Base-by-base conservation (phyloP, 2,797 vertebrate genomes). In the Erpetoichthys calabaricus region DNA sequence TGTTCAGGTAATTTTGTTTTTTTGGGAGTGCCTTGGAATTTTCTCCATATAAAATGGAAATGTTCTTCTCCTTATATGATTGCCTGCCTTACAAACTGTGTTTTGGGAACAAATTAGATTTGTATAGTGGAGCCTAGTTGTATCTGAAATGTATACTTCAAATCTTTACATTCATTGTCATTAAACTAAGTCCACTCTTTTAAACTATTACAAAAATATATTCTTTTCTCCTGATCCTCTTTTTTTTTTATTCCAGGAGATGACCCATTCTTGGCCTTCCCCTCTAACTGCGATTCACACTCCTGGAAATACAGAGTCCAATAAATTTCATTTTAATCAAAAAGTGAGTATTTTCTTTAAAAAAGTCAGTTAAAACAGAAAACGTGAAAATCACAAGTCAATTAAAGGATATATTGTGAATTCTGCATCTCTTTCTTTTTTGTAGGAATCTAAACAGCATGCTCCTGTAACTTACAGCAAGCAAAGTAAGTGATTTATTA, bases 201-300 rank as follows among this genome's bases (percentile, higher is more conserved):
- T 25, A 25, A 25, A 25, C 25, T 25, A 25, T 25, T 25, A n/a
- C n/a, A n/a, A n/a, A n/a, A n/a, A n/a, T n/a, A 1, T 25, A 25
- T 25, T 25, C 25, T 25, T 25, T 25, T 25, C 25, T 25, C 25
- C 25, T 25, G 25, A 25, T 25, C 25, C 25, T n/a, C n/a, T 25
- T 25, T 25, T 25, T 25, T 25, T 25, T 25, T 25, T 25, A 61
- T 45, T 70, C 57, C 79, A 97, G 93, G 90, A 93, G 79, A 97
- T 95, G 91, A 97, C 90, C 75, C 89, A 91, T 78, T 89, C 86
- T 63, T 94, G 91, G 91, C 84, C 81, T 63, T 76, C 80, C 0
- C 84, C 81, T 3, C 74, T 85, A 47, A 82, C 87, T 63, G 88
- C 87, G 67, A 83, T 91, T 75, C 86, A 87, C 64, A 80, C 87